Evolutionary conservation across 2,797 vertebrate genomes (phyloP).

Genomic region (Tauraco hartlaubi): DNA sequence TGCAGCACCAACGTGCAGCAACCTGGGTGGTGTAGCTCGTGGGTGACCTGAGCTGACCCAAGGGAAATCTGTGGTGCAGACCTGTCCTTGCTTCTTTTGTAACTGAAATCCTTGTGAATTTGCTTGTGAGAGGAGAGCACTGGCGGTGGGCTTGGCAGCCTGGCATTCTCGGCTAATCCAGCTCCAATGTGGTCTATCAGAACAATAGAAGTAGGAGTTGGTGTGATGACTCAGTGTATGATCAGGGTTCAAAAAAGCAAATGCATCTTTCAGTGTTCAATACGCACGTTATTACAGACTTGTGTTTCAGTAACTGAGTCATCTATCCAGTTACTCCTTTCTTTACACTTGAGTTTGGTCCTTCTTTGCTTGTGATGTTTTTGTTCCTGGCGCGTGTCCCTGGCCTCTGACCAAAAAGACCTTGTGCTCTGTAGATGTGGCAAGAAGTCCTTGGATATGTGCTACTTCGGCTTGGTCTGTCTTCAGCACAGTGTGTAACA

Average conservation of each 20-base stretch:
- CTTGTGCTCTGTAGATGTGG: conserved; percentile 48
- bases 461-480: not conserved
- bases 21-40: not conserved
- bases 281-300: not conserved
- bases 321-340: conserved; percentile 22
- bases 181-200: not conserved
- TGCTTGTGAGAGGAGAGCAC: not conserved
- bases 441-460: conserved; percentile 41
- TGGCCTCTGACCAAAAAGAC: conserved; percentile 49
- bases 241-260: conserved; percentile 37
- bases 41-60: not conserved
- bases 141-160: not conserved
- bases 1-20: not conserved
- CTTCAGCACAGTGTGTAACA: not conserved
- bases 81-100: not conserved
- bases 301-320: conserved; percentile 6
- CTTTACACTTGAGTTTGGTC: conserved; percentile 21
- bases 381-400: conserved; percentile 42
- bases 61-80: not conserved
- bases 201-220: conserved; percentile 55
- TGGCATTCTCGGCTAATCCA: conserved; percentile 4
- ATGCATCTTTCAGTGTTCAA: not conserved
- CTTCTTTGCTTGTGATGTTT: conserved; percentile 37
- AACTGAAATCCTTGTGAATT: not conserved
- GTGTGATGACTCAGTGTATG: conserved; percentile 43